These are phyloP conservation scores for Romanogobio albipinnatus DNA, from an alignment of 2,113 vertebrate genomes.

Conservation along the genomic window DNA sequence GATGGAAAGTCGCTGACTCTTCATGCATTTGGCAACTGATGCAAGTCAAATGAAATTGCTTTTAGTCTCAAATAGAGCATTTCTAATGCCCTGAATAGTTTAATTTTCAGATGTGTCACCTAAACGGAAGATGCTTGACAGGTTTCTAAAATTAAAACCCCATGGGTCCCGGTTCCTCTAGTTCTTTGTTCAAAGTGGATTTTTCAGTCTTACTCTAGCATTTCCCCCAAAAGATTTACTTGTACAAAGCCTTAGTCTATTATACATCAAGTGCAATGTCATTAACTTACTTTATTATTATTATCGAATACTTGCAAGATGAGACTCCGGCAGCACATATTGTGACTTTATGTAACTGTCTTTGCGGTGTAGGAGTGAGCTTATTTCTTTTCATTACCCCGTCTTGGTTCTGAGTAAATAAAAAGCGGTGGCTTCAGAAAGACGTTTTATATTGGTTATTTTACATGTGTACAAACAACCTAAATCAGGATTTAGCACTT, in stretches of 20 bases:
- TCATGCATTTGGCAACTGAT: neutral
- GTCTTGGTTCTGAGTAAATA: slow-evolving; percentile 4
- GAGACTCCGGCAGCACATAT: neutral
- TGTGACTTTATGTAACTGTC: neutral
- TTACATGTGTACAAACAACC: slow-evolving; percentile 28
- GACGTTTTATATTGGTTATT: neutral
- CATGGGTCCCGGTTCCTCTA: neutral
- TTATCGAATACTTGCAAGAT: neutral
- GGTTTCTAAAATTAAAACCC: slow-evolving; percentile 12
- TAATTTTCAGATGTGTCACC: neutral
- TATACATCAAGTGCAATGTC: neutral
- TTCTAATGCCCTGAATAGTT: neutral
- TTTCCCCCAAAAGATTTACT: neutral
- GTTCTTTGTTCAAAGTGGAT: neutral
- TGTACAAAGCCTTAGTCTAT: neutral
- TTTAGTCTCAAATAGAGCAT: neutral
- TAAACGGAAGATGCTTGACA: neutral
- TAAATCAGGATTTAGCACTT: slow-evolving; percentile 2
- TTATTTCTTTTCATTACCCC: slow-evolving; percentile 1
- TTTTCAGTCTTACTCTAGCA: neutral
- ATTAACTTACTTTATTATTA: slow-evolving; percentile 8
- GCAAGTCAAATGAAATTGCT: neutral
- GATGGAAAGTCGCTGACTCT: neutral
- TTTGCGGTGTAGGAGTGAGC: slow-evolving; percentile 19
- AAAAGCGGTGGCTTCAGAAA: slow-evolving; percentile 4